Evolutionary conservation across 2,797 vertebrate species (phyloP), one percentile per base, ranked within the genome.

Genomic region (Crypturellus tataupa): DNA sequence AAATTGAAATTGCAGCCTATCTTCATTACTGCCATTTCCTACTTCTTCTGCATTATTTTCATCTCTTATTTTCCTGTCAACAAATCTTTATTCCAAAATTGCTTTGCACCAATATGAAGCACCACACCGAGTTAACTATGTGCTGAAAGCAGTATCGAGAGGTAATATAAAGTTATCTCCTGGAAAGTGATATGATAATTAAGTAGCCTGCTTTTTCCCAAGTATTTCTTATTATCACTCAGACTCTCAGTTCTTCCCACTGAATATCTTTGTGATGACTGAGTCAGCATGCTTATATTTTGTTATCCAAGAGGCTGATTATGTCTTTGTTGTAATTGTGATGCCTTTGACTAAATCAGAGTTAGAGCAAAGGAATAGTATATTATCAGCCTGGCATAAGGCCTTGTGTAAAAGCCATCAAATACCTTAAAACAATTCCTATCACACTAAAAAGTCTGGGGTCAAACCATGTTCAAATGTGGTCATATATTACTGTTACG

Each of bases 61-160:
- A 17, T 27, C 8, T 77, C 17, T 70, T 55, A 55, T 59, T 51
- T 75, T 20, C 67, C 47, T 63, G 29, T 18, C 44, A 72, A 53
- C 29, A n/a, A 47, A 6, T 44, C 80, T 91, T 86, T 85, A n/a
- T 76, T 83, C 5, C 29, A 27, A 44, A 44, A 29, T 51, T 21
- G 2, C 12, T 49, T 78, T 56, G 1, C 3, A 42, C 12, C 12
- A 63, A 33, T 8, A 27, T 15, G 18, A 9, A 70, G 5, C 0
- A 0, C n/a, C 46, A 9, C 18, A 59, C 55, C 12, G 20, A 85
- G 8, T 44, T 69, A 63, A 59, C 59, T 70, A 39, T 47, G 23
- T 14, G 5, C 25, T 5, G 4, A 84, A 88, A 80, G 6, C 14
- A 78, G 55, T 63, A 83, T 64, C n/a, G 55, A 75, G 31, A 75